Evolutionary conservation across 1,140 invertebrate genomes (phyloP).

Genomic region (Sycophaga agraensis): DNA sequence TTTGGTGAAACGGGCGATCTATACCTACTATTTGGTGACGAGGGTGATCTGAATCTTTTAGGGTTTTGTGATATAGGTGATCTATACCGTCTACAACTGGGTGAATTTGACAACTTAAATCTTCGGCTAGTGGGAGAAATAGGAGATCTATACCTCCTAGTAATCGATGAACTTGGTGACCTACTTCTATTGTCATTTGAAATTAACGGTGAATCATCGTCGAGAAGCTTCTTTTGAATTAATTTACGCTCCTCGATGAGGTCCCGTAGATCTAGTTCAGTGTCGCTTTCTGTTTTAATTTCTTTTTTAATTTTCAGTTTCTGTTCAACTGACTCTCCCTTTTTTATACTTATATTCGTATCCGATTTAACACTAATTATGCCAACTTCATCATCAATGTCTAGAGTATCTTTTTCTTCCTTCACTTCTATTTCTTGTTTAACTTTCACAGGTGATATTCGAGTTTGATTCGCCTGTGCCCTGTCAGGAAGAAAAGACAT

Average conservation of each 20-base stretch:
- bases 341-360: too few species aligned
- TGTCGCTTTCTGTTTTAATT: neutral
- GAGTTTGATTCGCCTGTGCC: neutral
- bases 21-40: neutral
- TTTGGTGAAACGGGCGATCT: too few species aligned
- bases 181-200: neutral
- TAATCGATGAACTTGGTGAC: neutral
- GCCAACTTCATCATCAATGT: neutral
- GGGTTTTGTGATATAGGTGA: too few species aligned
- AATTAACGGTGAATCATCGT: neutral
- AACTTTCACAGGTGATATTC: too few species aligned
- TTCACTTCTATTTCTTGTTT: neutral
- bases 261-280: neutral
- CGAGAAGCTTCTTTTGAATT: neutral
- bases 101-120: neutral
- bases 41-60: neutral
- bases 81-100: neutral
- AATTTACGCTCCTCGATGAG: conserved; percentile 1
- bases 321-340: neutral
- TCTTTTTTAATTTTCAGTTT: neutral
- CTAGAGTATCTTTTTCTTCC: neutral
- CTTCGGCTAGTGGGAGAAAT: neutral
- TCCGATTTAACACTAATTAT: neutral
- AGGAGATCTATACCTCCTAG: neutral
- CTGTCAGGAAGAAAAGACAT: neutral